phyloP scores from a whole-genome alignment of 2,888 invertebrate genomes.

The Microctonus hyperodae region DNA sequence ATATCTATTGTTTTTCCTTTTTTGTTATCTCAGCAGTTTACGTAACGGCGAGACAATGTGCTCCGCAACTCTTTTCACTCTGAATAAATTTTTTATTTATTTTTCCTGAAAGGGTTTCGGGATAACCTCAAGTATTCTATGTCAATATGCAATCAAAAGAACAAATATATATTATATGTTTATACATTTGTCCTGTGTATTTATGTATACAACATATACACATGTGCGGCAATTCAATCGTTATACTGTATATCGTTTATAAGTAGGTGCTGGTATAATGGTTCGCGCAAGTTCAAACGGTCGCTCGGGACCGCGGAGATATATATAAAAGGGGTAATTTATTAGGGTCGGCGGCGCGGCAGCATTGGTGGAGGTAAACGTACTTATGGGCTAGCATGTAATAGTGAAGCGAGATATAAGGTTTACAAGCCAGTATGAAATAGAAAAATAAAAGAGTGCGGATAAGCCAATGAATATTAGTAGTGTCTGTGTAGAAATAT shows the following conservation, averaged over 20 bases:
- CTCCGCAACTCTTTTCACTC: constrained; percentile 10
- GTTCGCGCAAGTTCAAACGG: constrained; percentile 48
- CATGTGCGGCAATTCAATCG: constrained; percentile 50
- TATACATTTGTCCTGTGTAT: constrained; percentile 5
- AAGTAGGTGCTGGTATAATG: constrained; percentile 39
- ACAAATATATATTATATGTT: constrained; percentile 7
- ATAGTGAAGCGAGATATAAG: constrained; percentile 33
- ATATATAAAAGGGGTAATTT: constrained; percentile 55
- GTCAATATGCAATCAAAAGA: not conserved
- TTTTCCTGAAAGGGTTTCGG: not conserved
- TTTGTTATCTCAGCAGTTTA: constrained; percentile 15
- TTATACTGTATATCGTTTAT: constrained; percentile 15
- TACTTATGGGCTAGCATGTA: constrained; percentile 42
- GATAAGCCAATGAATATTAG: not conserved
- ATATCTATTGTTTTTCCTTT: not conserved
- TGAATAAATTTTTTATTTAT: constrained; percentile 13
- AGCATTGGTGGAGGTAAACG: constrained; percentile 36
- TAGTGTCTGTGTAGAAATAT: not conserved
- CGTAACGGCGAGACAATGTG: constrained; percentile 10
- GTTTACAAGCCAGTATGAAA: constrained; percentile 21
- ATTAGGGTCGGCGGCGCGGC: constrained; percentile 52
- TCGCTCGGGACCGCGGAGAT: constrained; percentile 41
- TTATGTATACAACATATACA: constrained; percentile 32
- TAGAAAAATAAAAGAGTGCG: constrained; percentile 1
- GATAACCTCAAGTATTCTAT: not conserved